Percentiles rank a stretch among this genome's conserved stretches.
These are phyloP conservation scores for Strigamia crassipes DNA, from an alignment of 2,888 invertebrate genomes.

Conservation along the genomic window DNA sequence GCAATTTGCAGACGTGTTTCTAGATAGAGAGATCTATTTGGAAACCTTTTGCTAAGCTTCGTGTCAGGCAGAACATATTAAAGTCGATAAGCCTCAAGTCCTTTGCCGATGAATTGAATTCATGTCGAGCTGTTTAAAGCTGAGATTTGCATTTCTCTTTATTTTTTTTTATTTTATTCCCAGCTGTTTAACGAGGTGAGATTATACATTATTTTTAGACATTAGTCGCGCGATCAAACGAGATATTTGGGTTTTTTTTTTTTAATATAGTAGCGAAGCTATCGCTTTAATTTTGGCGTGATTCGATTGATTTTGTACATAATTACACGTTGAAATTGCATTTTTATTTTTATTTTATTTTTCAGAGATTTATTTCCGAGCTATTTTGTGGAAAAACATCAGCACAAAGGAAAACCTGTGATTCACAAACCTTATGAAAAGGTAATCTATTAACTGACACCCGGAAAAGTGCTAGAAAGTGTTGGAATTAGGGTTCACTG, in stretches of 20 bases:
- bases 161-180: neutral
- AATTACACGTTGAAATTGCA: too few species aligned
- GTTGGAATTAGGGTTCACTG: neutral
- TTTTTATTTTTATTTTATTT: conserved; percentile 46
- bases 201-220: neutral
- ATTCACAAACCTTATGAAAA: conserved; percentile 65
- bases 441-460: conserved; percentile 58
- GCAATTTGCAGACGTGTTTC: conserved; percentile 42
- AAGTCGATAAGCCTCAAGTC: conserved; percentile 23
- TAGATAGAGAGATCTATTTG: conserved; percentile 34
- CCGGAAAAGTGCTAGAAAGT: conserved; percentile 41
- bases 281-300: neutral
- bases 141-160: conserved; percentile 13
- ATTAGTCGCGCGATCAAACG: neutral
- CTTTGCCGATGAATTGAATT: conserved; percentile 22
- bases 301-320: neutral
- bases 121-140: neutral
- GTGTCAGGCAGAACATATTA: conserved; percentile 38
- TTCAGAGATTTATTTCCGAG: conserved; percentile 69
- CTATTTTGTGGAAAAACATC: conserved; percentile 69
- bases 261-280: neutral
- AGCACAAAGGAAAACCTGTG: conserved; percentile 65
- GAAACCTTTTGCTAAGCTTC: conserved; percentile 25
- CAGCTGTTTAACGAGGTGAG: neutral
- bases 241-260: neutral